Percentiles rank a stretch among this genome's conserved stretches.
Conservation (phyloP, 2,113 vertebrate species). For the Cinclus mexicanus region DNA sequence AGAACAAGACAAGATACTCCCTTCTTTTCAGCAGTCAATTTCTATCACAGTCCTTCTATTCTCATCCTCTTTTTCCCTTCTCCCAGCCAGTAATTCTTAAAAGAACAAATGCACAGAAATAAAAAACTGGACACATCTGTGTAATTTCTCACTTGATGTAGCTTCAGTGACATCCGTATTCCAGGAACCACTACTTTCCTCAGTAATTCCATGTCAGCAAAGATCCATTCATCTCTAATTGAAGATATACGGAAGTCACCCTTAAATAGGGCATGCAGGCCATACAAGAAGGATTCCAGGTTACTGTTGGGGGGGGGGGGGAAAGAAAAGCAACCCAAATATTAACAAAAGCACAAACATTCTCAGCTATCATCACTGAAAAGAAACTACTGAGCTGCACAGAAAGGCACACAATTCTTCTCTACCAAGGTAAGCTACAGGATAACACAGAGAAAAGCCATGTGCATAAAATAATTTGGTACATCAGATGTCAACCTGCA, state of each 20-base stretch:
- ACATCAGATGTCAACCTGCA: neutral
- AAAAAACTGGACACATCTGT: neutral
- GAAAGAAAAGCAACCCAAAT: neutral
- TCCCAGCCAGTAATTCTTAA: neutral
- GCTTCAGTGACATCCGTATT: slow-evolving; percentile 97
- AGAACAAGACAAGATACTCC: neutral
- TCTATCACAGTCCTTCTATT: neutral
- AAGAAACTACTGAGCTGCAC: neutral
- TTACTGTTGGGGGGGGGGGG: slow-evolving; percentile 78
- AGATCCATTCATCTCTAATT: slow-evolving; percentile 97
- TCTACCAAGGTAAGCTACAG: neutral
- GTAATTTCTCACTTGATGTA: slow-evolving; percentile 87
- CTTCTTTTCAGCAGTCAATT: neutral
- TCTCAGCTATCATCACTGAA: neutral
- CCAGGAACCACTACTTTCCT: slow-evolving; percentile 97
- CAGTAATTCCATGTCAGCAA: slow-evolving; percentile 97
- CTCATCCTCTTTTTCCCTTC: neutral
- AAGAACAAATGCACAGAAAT: neutral
- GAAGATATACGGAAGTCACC: slow-evolving; percentile 99
- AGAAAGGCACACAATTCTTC: neutral
- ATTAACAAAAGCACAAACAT: neutral
- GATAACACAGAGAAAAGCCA: neutral
- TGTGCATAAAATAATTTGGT: neutral
- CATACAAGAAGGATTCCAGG: slow-evolving; percentile 97
- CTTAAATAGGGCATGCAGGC: slow-evolving; percentile 96